Base-by-base conservation (phyloP, 2,113 vertebrate species). In the Cebidichthys violaceus region DNA sequence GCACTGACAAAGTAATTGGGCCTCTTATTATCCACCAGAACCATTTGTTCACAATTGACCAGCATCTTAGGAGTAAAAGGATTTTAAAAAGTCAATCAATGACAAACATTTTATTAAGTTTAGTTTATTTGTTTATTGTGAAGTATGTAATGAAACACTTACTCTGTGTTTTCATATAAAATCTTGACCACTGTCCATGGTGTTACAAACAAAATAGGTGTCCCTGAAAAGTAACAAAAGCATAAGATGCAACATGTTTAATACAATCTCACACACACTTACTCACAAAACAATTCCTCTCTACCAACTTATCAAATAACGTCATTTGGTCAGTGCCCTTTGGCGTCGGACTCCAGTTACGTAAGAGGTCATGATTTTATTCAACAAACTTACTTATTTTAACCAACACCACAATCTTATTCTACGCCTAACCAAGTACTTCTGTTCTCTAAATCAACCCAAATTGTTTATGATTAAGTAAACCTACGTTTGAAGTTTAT, bases 21-120 rank as follows among this genome's bases (percentile, higher is more conserved):
- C 97, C 97, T 82, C 95, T 92, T 70, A 99, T 98, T 79, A 99
- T 99, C 97, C 98, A 99, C 97, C 97, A 99, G 90, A 97, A 96
- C 83, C 91, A 93, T 87, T 91, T 95, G 81, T 95, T 97, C 9
- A 77, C 78, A 52, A 97, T 97, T 17, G 71, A 90, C 98, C 98
- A 99, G 93, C 98, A 99, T 73, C 98, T 99, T 31, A 24, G 83
- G 50, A 78, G 41, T 8, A 14, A 76, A 57, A 69, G 0, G 35
- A 9, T 37, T 0, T 59, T 37, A 3, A 24, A 43, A 6, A 61
- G 62, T 82, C 15, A 75, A n/a, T 7, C 3, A 20, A n/a, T 20
- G 2, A 0, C 4, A 33, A 31, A 24, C 6, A 29, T 79, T 47
- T 75, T 0, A 6, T 17, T 50, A 10, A 0, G 27, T 27, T 45